Evolutionary conservation across 53 echinoderm and acorn worm genomes (phyloP), one percentile per base, ranked within the genome.

Genomic region (Glandiceps talaboti): DNA sequence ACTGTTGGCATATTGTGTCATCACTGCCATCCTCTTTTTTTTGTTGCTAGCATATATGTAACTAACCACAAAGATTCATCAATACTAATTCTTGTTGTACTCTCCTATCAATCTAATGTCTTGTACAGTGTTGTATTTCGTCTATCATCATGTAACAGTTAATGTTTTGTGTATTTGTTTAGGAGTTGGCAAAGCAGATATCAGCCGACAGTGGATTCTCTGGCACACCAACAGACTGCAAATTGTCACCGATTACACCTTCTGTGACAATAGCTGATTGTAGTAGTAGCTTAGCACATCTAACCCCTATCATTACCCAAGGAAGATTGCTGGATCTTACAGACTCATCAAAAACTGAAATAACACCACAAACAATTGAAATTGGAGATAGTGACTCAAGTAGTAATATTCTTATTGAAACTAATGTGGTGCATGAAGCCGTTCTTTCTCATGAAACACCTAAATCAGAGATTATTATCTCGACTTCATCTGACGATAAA

Each of bases 161-260:
- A n/a, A n/a, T n/a, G n/a, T n/a, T n/a, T 30, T 80, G 31, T 76
- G 14, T 33, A 30, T 82, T 74, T 28, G 28, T 83, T 31, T 75
- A 96, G 97, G 93, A 89, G 82, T 45, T 84, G 29, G 79, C 92
- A 30, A 96, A 96, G 84, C 92, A 93, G 76, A 92, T 92, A 0
- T 96, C 97, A 1, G 84, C 92, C 6, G 97, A 96, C 78, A 96
- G 97, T 84, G 97, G 97, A 0, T 77, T 96, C 30, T 96, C 97
- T 30, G 97, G 92, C 29, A 96, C 97, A 14, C 97, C 93, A n/a
- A 92, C 85, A 74, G 92, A 92, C 27, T 85, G 90, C 30, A 90
- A 92, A 14, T 80, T 78, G 80, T 79, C 80, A n/a, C 82, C 83
- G 0, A 85, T 73, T 28, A 81, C 77, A 28, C 77, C 32, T 31